These are phyloP conservation scores for Chunga burmeisteri DNA, from an alignment of 2,113 vertebrate species.

Conservation along the genomic window DNA sequence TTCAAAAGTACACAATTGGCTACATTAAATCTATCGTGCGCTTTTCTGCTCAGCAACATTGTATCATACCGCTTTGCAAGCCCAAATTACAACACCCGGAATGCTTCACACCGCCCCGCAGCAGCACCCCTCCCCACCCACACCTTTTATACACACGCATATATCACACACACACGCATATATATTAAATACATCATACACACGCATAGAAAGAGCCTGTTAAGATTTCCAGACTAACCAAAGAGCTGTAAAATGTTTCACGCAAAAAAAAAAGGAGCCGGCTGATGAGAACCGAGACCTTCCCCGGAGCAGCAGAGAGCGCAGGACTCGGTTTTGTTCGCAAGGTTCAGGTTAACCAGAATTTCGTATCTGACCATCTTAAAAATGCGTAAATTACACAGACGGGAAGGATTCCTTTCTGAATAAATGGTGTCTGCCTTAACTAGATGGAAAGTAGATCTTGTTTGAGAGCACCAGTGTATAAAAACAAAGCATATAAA, in stretches of 20 bases:
- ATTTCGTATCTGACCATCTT: fast-evolving
- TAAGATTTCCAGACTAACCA: constrained; percentile 44
- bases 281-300: neutral
- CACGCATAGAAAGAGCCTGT: neutral
- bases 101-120: constrained; percentile 48
- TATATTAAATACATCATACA: neutral
- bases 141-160: neutral
- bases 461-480: neutral
- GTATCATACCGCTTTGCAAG: constrained; percentile 82
- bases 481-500: neutral
- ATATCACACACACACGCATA: neutral
- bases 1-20: constrained; percentile 89
- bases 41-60: constrained; percentile 85
- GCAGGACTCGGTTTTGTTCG: fast-evolving
- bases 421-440: neutral
- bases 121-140: neutral
- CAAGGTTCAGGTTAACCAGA: neutral
- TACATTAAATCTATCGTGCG: constrained; percentile 89
- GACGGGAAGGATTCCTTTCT: neutral
- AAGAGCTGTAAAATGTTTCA: constrained; percentile 39
- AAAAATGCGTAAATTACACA: neutral
- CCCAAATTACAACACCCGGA: constrained; percentile 74
- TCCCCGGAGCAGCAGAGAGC: fast-evolving
- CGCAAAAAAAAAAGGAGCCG: neutral
- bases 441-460: neutral